Evolutionary conservation across 2,113 vertebrate species (phyloP).

Genomic region (Panurus biarmicus): DNA sequence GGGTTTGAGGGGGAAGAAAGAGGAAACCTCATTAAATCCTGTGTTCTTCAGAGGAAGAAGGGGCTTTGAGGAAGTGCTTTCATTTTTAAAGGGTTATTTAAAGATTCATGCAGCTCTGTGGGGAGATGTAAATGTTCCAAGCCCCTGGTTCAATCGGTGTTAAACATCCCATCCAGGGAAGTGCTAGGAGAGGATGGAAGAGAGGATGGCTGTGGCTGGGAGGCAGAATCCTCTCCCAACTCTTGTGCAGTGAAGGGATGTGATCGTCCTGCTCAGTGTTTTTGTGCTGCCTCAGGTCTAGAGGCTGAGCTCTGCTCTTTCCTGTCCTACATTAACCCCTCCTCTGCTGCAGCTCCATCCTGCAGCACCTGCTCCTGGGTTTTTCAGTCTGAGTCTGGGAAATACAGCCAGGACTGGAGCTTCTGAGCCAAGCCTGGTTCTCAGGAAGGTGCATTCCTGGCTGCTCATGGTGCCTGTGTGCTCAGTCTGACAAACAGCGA

Average conservation of each 20-base stretch:
- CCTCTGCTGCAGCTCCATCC: not conserved
- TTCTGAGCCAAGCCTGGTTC: not conserved
- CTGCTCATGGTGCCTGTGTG: not conserved
- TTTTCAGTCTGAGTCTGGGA: not conserved
- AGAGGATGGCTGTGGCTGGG: not conserved
- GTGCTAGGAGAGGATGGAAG: not conserved
- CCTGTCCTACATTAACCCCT: not conserved
- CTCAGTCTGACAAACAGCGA: not conserved
- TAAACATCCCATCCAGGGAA: not conserved
- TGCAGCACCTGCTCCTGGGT: not conserved
- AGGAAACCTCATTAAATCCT: slow-evolving; percentile 21
- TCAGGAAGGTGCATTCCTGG: not conserved
- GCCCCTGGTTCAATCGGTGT: not conserved
- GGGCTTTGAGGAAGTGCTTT: not conserved
- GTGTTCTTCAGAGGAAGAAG: not conserved
- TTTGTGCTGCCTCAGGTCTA: not conserved
- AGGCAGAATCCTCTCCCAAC: not conserved
- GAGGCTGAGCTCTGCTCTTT: not conserved
- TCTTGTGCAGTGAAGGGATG: not conserved
- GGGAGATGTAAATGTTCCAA: not conserved
- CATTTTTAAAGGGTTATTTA: slow-evolving; percentile 1
- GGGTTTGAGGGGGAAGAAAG: not conserved
- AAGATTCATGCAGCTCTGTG: slow-evolving; percentile 23
- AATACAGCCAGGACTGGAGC: not conserved
- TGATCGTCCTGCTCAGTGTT: not conserved